These are phyloP conservation scores for Drosophila hydei DNA, from an alignment of 1,140 invertebrate genomes.

Conservation along the genomic window DNA sequence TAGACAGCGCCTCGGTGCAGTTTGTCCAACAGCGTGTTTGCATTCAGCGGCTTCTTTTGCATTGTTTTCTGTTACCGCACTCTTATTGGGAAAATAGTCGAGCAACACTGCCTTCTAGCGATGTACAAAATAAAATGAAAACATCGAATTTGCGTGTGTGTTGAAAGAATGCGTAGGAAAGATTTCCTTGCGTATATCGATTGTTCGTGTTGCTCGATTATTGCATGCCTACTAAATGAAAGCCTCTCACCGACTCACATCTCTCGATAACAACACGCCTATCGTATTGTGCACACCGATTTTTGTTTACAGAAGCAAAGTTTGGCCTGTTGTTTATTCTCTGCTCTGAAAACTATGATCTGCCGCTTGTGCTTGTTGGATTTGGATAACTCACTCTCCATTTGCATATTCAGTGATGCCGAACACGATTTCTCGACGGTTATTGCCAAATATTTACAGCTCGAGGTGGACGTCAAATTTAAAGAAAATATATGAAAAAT, in stretches of 20 bases:
- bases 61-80: conserved; percentile 44
- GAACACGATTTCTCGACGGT: conserved; percentile 21
- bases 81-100: neutral
- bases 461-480: conserved; percentile 22
- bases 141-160: conserved; percentile 3
- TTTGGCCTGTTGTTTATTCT: neutral
- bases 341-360: conserved; percentile 23
- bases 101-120: conserved; percentile 3
- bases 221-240: neutral
- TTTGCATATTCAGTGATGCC: conserved; percentile 33
- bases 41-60: conserved; percentile 77
- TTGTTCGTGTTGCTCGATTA: neutral
- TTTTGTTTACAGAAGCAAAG: conserved; percentile 40
- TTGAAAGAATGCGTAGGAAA: neutral
- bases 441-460: conserved; percentile 42
- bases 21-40: conserved; percentile 80
- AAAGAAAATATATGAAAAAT: neutral
- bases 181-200: neutral
- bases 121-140: conserved; percentile 3
- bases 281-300: conserved; percentile 22
- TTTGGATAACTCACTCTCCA: conserved; percentile 12
- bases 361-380: conserved; percentile 54
- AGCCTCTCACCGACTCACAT: conserved; percentile 1
- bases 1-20: conserved; percentile 84
- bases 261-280: conserved; percentile 12